phyloP scores from a whole-genome alignment of 2,113 vertebrate genomes.

The Pollimyrus isidori region DNA sequence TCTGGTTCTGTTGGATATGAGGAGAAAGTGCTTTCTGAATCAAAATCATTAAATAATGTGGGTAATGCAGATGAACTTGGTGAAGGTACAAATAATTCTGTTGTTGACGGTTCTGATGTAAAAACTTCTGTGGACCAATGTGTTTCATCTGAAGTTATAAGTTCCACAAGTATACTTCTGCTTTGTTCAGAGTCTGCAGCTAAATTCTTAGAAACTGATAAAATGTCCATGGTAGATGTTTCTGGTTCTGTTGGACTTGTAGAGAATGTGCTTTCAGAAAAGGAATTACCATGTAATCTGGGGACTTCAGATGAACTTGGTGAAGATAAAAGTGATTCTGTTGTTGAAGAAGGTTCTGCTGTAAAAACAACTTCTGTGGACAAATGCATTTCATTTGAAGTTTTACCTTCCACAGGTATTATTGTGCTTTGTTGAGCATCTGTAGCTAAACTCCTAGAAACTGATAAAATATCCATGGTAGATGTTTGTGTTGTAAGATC shows the following conservation, averaged over 20 bases:
- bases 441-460: neutral
- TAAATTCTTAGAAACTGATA: neutral
- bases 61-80: neutral
- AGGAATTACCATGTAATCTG: neutral
- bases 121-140: neutral
- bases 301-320: neutral
- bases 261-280: neutral
- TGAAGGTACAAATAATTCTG: neutral
- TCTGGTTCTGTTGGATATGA: neutral
- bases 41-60: neutral
- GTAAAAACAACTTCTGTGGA: neutral
- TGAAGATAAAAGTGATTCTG: neutral
- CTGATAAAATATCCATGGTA: neutral
- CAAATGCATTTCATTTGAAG: neutral
- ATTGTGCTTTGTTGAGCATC: neutral
- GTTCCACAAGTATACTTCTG: neutral
- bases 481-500: neutral
- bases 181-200: neutral
- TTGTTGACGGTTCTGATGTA: neutral
- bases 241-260: neutral
- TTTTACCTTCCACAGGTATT: neutral
- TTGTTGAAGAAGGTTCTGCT: neutral
- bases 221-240: neutral
- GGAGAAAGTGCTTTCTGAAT: neutral
- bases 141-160: neutral